phyloP scores from a whole-genome alignment of 2,113 vertebrate species.

The Onychorhynchus coronatus region DNA sequence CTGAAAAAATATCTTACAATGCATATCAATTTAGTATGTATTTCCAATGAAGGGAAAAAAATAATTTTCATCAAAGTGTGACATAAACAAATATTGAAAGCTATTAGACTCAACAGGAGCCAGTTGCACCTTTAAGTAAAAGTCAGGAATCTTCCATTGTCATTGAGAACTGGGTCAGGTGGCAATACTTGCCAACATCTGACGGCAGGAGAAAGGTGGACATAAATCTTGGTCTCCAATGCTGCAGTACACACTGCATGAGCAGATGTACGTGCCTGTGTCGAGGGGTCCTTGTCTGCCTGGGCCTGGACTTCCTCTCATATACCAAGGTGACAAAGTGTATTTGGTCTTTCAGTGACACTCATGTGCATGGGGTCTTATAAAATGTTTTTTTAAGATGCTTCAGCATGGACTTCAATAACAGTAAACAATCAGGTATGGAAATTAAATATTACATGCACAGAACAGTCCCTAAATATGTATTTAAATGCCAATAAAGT shows the following conservation, averaged over 20 bases:
- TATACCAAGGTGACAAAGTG: not conserved
- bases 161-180: not conserved
- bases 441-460: conserved; percentile 29
- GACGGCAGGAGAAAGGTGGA: not conserved
- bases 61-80: not conserved
- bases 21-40: not conserved
- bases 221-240: rapidly evolving
- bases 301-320: not conserved
- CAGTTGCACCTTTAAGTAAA: not conserved
- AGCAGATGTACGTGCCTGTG: not conserved
- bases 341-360: conserved; percentile 9
- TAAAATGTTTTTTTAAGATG: conserved; percentile 20
- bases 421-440: conserved; percentile 56
- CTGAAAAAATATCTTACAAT: not conserved
- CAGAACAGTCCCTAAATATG: conserved; percentile 39
- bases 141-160: not conserved
- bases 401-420: conserved; percentile 48
- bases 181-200: rapidly evolving
- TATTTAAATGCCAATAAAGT: conserved; percentile 35
- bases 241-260: rapidly evolving
- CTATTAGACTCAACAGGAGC: not conserved
- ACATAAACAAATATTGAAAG: not conserved
- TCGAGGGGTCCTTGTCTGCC: not conserved
- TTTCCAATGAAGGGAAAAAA: not conserved
- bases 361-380: not conserved